These are phyloP conservation scores for Drosophila subobscura DNA, from an alignment of 1,140 invertebrate genomes.

Conservation along the genomic window DNA sequence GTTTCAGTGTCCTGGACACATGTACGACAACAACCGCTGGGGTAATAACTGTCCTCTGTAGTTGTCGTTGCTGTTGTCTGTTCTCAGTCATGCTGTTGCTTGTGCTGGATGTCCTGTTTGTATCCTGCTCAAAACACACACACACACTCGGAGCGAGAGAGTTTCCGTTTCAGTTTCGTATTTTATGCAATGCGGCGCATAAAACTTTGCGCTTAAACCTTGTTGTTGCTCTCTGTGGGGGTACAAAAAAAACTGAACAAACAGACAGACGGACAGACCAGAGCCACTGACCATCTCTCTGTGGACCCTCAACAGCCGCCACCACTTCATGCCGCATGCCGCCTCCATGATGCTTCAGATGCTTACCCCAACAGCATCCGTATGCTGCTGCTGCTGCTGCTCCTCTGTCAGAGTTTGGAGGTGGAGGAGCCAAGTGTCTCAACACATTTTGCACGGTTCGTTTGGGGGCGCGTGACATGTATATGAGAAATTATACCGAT, in stretches of 20 bases:
- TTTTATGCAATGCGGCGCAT: slow-evolving; percentile 71
- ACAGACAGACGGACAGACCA: neutral
- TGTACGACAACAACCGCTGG: slow-evolving; percentile 43
- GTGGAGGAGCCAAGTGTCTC: slow-evolving; percentile 58
- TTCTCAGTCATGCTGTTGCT: slow-evolving; percentile 13
- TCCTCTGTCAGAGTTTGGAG: no score
- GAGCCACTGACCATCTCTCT: slow-evolving; percentile 26
- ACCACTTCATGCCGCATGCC: slow-evolving; percentile 14
- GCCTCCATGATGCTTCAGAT: neutral
- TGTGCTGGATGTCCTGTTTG: slow-evolving; percentile 18
- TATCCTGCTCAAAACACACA: neutral
- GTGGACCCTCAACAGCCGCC: slow-evolving; percentile 14
- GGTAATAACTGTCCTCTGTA: slow-evolving; percentile 55
- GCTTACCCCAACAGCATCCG: neutral
- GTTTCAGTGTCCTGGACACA: slow-evolving; percentile 39
- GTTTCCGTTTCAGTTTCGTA: slow-evolving; percentile 53
- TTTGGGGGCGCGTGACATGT: slow-evolving; percentile 77
- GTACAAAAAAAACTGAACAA: neutral
- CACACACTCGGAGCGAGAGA: no score
- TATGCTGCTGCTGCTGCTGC: no score
- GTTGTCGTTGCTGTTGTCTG: slow-evolving; percentile 15
- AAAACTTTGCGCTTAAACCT: slow-evolving; percentile 68
- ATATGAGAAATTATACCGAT: slow-evolving; percentile 83
- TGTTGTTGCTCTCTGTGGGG: neutral
- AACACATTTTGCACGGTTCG: slow-evolving; percentile 77